Evolutionary conservation across 1,140 invertebrate species (phyloP), one percentile per base, ranked within the genome.

Genomic region (Bombus sylvicola): DNA sequence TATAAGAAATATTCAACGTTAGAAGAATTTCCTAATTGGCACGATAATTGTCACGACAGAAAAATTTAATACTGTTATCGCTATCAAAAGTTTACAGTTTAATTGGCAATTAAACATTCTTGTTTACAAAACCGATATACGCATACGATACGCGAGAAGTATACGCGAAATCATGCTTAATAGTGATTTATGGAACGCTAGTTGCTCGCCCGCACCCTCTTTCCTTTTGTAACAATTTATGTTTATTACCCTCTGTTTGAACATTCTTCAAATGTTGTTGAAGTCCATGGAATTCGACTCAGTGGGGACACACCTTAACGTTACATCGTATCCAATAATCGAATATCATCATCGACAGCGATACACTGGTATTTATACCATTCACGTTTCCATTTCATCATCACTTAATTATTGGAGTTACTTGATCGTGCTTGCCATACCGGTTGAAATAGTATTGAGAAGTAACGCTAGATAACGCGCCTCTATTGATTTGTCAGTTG

Each of bases 401-500:
- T 75, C 57, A 1, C 15, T 80, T 79, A 72, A 64, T 74, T 47
- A 62, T 79, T 12, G 62, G 1, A 28, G n/a, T 37, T 41, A 62
- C n/a, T 62, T 4, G 34, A 34, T 74, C 62, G 37, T 41, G 72
- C 34, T 34, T 43, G 28, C 22, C n/a, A 13, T 34, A 28, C 62
- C 34, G 8, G 3, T 73, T 41, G 37, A 69, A 62, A 22, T 41
- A 57, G 37, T 47, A 72, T 72, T 37, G 18, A 47, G 59, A 76
- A 81, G 59, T 72, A 68, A 80, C 25, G 68, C 28, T 41, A 66
- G 77, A 81, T 81, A 85, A 64, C 69, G 59, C 57, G 57, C 64
- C 28, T 85, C 84, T 89, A 89, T 89, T 89, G 88, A 89, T 89
- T 89, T 83, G 87, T 83, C 87, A 86, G 88, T 31, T n/a, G 13